Evolutionary conservation across 2,888 invertebrate genomes (phyloP).

Genomic region (Marasmarcha lunaedactyla): DNA sequence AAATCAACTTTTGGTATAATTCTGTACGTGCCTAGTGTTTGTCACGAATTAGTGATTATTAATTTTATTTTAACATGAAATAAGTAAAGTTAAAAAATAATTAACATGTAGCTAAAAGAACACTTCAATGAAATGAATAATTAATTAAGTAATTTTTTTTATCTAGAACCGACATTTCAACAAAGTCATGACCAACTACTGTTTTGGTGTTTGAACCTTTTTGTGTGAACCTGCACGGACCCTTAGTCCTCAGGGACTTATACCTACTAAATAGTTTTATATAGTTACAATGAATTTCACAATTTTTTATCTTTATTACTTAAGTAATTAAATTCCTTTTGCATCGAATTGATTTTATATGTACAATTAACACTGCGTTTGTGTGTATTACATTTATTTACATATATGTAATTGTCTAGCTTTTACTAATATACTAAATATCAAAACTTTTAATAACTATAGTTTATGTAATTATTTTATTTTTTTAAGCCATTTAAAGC

Average conservation of each 20-base stretch:
- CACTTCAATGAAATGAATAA: too few relatives aligned
- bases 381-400: slow-evolving; percentile 5
- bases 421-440: not conserved
- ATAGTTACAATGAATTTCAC: too few relatives aligned
- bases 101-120: too few relatives aligned
- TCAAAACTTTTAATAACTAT: not conserved
- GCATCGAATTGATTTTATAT: slow-evolving; percentile 42
- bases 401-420: slow-evolving; percentile 3
- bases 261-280: slow-evolving; percentile 25
- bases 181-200: slow-evolving; percentile 48
- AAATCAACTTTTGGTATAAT: too few relatives aligned
- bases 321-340: slow-evolving; percentile 49
- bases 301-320: too few relatives aligned
- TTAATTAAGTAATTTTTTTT: too few relatives aligned
- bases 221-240: slow-evolving; percentile 54
- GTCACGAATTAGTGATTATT: too few relatives aligned
- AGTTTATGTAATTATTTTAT: not conserved
- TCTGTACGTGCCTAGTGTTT: too few relatives aligned
- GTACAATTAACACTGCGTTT: slow-evolving; percentile 10
- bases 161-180: not conserved
- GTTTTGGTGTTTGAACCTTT: slow-evolving; percentile 66
- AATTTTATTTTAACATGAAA: too few relatives aligned
- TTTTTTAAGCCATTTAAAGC: too few relatives aligned
- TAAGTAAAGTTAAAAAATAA: too few relatives aligned
- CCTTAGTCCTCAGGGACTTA: slow-evolving; percentile 59